Conservation (phyloP, 2,888 invertebrate species). For the Hirtodrosophila confusa region DNA sequence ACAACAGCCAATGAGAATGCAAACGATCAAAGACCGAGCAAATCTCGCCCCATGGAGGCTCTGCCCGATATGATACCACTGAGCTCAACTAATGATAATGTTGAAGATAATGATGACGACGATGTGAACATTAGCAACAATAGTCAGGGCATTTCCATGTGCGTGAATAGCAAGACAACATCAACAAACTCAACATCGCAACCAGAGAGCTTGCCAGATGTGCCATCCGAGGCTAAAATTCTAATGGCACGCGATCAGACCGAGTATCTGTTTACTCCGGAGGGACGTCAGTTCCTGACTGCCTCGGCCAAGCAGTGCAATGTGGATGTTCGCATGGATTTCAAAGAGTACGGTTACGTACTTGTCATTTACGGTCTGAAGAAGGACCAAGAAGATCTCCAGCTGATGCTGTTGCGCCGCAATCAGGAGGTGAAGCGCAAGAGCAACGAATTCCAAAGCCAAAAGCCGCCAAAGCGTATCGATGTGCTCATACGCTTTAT, state of each 20-base stretch:
- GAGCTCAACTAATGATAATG: slow-evolving; percentile 14
- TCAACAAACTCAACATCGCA: slow-evolving; percentile 1
- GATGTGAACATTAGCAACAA: slow-evolving; percentile 17
- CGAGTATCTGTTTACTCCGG: slow-evolving; percentile 84
- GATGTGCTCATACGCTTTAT: slow-evolving; percentile 81
- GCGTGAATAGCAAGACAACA: slow-evolving; percentile 50
- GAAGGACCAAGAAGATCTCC: slow-evolving; percentile 85
- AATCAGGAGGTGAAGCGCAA: slow-evolving; percentile 73
- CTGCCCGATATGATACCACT: slow-evolving; percentile 82
- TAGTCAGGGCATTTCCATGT: slow-evolving; percentile 71
- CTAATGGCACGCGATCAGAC: slow-evolving; percentile 85
- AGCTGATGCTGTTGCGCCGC: slow-evolving; percentile 84
- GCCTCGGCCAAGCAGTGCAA: slow-evolving; percentile 82
- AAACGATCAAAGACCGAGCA: background rate
- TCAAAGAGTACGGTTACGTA: slow-evolving; percentile 84
- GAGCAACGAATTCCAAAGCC: slow-evolving; percentile 60
- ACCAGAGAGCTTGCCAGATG: slow-evolving; percentile 43
- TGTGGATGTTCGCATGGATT: slow-evolving; percentile 79
- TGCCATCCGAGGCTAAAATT: slow-evolving; percentile 84
- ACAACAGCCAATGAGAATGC: slow-evolving; percentile 13
- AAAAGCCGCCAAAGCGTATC: slow-evolving; percentile 79
- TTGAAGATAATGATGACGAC: slow-evolving; percentile 20
- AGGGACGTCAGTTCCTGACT: slow-evolving; percentile 85
- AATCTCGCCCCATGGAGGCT: slow-evolving; percentile 62
- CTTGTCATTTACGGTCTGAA: slow-evolving; percentile 85